Base-by-base conservation (phyloP, 2,888 invertebrate genomes). In the Philonicus albiceps region DNA sequence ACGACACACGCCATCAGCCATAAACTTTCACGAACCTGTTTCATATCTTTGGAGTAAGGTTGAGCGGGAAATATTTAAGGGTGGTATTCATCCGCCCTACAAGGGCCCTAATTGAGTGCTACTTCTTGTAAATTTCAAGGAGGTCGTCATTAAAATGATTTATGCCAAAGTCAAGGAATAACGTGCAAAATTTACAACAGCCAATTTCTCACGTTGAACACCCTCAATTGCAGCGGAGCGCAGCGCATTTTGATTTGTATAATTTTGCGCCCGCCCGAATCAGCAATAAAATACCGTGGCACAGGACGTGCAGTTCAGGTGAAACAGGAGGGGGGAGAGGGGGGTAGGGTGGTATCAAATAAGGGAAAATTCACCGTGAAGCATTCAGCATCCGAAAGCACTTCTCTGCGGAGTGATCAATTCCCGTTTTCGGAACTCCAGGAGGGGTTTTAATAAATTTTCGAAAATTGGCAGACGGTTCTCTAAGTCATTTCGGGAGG, bases 61-160 rank as follows among this genome's bases (percentile, higher is more conserved):
- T 49, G n/a, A 49, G 49, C 49, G n/a, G n/a, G 49, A 22, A 27
- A 49, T 49, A 78, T 78, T 78, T 78, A 78, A 30, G 43, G 49
- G 16, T 53, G 22, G 30, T 53, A 30, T 27, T 78, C 49, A 49
- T 78, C 78, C 49, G 64, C 27, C 8, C 13, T 78, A 78, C 49
- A 27, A 6, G 49, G 22, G 27, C 27, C 19, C 49, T 78, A 78
- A 78, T 78, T 78, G 78, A 49, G 49, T 78, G 49, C 27, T 78
- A 30, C 78, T 49, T 22, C 27, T 49, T 78, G 78, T 78, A 78
- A 49, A 78, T 78, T 78, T 49, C 31, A 78, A 78, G 53, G 76
- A 49, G 22, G 37, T 64, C 40, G 27, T 78, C 78, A 78, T 78
- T 78, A 78, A 49, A 27, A 78, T 78, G 78, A 78, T 78, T 78